Base-by-base conservation (phyloP, 2,888 invertebrate genomes). In the Melolontha melolontha region DNA sequence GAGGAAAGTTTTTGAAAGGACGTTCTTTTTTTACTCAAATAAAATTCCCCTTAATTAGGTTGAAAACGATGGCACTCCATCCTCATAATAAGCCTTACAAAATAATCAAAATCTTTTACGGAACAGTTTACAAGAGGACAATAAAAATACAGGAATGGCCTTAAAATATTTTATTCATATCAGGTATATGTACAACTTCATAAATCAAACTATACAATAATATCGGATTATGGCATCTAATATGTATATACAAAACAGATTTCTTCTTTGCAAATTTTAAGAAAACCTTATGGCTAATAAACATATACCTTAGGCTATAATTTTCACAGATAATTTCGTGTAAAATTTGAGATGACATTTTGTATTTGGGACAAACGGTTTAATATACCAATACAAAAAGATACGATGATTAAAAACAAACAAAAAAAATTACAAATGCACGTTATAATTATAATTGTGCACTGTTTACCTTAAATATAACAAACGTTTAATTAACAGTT, bases 151-250 rank as follows among this genome's bases (percentile, higher is more conserved):
- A 22, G 8, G n/a, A 50, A 50, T 27, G 64, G 55, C 55, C 54
- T 34, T 69, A 66, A 66, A 66, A 66, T 66, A 66, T 66, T 65
- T 65, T 47, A 64, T 63, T 55, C 27, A 67, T 41, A 51, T 71
- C 41, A 65, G 67, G 71, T 72, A 72, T 73, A 73, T 73, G 72
- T 73, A 73, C 73, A 73, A 67, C 67, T 62, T 67, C 50, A 67
- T 63, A 67, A 72, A 64, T 71, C 66, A 75, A 67, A 74, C 72
- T 75, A 74, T 75, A 74, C 74, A 75, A 67, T 74, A 75, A 74
- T 75, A 75, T 75, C 74, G 71, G 73, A 29, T 69, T 75, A 75
- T 75, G 75, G 75, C 75, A 73, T 73, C 73, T 74, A 73, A 68
- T 72, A 75, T 70, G 71, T 74, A 74, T 72, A 73, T 72, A 74